Evolutionary conservation across 1,140 invertebrate genomes (phyloP).

Genomic region (Heterodera schachtii): DNA sequence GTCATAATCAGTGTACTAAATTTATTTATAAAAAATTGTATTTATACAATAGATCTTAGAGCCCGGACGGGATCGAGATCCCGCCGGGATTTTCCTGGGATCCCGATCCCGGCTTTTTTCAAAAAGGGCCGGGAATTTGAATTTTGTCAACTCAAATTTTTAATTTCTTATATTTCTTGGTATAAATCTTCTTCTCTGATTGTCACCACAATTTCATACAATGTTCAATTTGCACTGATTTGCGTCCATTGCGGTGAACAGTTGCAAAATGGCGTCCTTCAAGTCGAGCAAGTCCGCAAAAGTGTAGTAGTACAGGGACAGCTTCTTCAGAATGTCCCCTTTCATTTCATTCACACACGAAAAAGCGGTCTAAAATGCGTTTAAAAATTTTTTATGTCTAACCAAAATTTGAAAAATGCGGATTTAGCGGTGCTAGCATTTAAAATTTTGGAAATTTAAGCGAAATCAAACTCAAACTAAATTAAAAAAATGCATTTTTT

Average conservation of each 20-base stretch:
- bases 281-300: constrained; percentile 99
- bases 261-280: constrained; percentile 94
- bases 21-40: too few species aligned
- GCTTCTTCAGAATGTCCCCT: constrained; percentile 91
- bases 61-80: too few species aligned
- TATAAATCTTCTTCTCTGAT: too few species aligned
- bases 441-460: too few species aligned
- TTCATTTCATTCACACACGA: constrained; percentile 81
- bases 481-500: too few species aligned
- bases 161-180: constrained; percentile 4
- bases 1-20: too few species aligned
- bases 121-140: background rate
- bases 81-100: too few species aligned
- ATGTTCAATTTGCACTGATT: constrained; percentile 92
- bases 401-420: constrained; percentile 4
- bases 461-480: too few species aligned
- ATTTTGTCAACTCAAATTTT: constrained; percentile 8
- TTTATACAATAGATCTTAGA: too few species aligned
- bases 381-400: background rate
- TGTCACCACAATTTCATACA: constrained; percentile 64
- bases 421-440: too few species aligned
- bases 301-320: constrained; percentile 96
- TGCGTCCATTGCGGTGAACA: constrained; percentile 95
- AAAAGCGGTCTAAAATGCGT: constrained; percentile 69
- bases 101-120: too few species aligned